Evolutionary conservation across 1,140 invertebrate species (phyloP), one percentile per base, ranked within the genome.

Genomic region (Magallana ariakensis): DNA sequence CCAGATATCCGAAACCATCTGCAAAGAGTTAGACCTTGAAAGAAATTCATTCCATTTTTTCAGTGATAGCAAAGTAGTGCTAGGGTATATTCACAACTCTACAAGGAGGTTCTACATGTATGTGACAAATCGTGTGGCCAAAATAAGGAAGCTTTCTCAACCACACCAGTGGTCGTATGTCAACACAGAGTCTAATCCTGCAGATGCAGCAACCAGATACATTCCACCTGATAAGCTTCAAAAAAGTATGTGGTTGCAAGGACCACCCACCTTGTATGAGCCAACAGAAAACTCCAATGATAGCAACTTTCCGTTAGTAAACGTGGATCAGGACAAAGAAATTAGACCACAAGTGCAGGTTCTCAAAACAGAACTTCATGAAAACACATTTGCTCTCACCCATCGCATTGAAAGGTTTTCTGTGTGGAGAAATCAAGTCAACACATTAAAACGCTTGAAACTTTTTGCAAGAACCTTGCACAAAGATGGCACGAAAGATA

Each of bases 61-160:
- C 54, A 70, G 85, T 11, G 87, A 88, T 80, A 88, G 85, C 33
- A 58, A 85, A 80, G 53, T 88, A 10, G 85, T 89, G 1, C 66
- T 88, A 0, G 89, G 84, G 7, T 89, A 90, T 57, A 85, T 90
- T 1, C 15, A 22, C 15, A 90, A 90, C 62, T 83, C 86, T n/a
- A 62, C 26, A 55, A 75, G 66, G 11, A 16, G 86, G 15, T 89
- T 89, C 57, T 70, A 85, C 46, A 66, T 89, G 5, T 89, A 86
- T 84, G 86, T 89, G 5, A 26, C 19, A 75, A 88, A 90, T 33
- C 62, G 89, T 19, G 87, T 90, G 13, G 9, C 75, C 16, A 80
- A 84, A 10, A 89, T 89, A 0, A 15, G 86, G 33, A 16, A 10
- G 16, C 82, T 33, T 22, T 19, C 26, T 66, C 16, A 13, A 6